phyloP scores from a whole-genome alignment of 2,888 invertebrate species.

The Cecidostiba fungosa region DNA sequence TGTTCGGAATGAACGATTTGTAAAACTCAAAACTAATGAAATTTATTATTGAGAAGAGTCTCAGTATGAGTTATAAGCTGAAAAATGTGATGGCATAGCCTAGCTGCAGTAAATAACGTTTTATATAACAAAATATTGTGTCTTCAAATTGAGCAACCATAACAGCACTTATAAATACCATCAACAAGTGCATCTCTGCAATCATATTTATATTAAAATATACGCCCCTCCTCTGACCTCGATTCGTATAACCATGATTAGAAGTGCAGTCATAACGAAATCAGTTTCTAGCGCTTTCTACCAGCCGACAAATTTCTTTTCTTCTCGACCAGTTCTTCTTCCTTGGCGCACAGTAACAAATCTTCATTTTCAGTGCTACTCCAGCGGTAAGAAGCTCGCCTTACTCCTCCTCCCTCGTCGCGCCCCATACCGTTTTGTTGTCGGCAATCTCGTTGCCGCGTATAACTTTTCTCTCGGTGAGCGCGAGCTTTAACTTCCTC shows the following conservation, averaged over 20 bases:
- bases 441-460: constrained; percentile 52
- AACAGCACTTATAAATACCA: background rate
- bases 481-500: background rate
- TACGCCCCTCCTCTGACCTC: background rate
- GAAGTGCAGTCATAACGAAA: constrained; percentile 22
- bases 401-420: background rate
- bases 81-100: no score
- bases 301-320: constrained; percentile 7
- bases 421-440: constrained; percentile 2
- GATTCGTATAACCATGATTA: constrained; percentile 11
- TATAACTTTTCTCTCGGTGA: constrained; percentile 48
- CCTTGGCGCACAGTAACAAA: background rate
- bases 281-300: constrained; percentile 20
- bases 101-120: no score
- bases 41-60: no score
- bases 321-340: background rate
- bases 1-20: no score
- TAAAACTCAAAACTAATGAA: no score
- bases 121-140: no score
- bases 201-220: background rate
- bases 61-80: no score
- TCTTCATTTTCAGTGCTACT: constrained; percentile 21
- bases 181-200: background rate
- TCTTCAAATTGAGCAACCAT: no score
- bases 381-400: background rate